Evolutionary conservation across 2,113 vertebrate genomes (phyloP).

Genomic region (Ibidorhyncha struthersii): DNA sequence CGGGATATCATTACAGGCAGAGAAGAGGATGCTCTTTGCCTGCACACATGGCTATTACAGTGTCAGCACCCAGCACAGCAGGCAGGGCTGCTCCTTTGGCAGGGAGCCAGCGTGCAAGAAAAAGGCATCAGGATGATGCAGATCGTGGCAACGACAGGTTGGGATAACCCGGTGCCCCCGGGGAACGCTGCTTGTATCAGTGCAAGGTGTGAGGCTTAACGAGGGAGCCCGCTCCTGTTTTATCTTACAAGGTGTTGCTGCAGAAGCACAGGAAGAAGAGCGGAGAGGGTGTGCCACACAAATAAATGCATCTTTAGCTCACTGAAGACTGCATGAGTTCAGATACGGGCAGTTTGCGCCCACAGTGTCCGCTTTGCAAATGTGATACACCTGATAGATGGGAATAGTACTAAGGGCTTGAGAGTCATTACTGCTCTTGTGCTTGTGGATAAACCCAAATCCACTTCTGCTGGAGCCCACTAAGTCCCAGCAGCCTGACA

Average conservation of each 20-base stretch:
- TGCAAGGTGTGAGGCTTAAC: neutral
- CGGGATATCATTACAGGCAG: neutral
- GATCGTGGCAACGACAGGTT: neutral
- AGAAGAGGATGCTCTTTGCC: neutral
- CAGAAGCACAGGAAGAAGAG: neutral
- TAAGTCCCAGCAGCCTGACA: neutral
- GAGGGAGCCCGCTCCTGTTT: neutral
- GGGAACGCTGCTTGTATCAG: neutral
- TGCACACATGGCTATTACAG: neutral
- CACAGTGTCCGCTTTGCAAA: neutral
- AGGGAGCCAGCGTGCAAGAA: neutral
- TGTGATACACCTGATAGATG: neutral
- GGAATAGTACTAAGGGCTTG: neutral
- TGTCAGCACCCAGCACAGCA: neutral
- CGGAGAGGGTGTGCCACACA: neutral
- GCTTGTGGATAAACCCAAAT: neutral
- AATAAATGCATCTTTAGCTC: neutral
- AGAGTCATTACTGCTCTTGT: neutral
- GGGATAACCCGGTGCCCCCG: neutral
- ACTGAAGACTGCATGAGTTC: neutral
- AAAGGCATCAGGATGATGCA: fast-evolving
- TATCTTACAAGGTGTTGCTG: neutral
- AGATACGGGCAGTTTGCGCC: neutral
- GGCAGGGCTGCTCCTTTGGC: neutral
- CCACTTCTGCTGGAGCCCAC: neutral